These are phyloP conservation scores for Plemyria rubiginata DNA, from an alignment of 2,888 invertebrate species.

Conservation along the genomic window DNA sequence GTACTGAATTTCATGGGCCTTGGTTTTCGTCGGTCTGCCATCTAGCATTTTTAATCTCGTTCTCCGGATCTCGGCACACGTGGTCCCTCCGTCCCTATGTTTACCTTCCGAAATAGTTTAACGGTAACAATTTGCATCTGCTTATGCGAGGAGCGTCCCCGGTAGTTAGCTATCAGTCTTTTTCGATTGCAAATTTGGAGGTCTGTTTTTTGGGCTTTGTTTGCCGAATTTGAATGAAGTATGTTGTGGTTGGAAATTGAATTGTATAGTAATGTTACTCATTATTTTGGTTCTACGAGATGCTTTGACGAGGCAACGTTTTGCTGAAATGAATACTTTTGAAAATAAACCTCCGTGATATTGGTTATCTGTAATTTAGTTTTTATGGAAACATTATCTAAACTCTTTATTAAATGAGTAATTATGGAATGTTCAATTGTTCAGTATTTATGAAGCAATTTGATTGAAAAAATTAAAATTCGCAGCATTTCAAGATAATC, in stretches of 20 bases:
- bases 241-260: constrained; percentile 25
- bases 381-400: too few relatives aligned
- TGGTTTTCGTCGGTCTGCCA: constrained; percentile 73
- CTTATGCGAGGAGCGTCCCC: constrained; percentile 81
- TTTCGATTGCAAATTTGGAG: constrained; percentile 50
- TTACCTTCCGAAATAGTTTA: constrained; percentile 85
- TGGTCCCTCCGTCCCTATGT: constrained; percentile 77
- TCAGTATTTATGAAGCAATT: background rate
- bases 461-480: background rate
- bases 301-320: background rate
- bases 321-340: too few relatives aligned
- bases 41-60: constrained; percentile 84
- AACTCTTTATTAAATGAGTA: background rate
- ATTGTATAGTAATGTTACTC: constrained; percentile 20
- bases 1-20: constrained; percentile 49
- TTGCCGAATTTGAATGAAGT: constrained; percentile 35
- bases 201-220: constrained; percentile 39
- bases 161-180: constrained; percentile 78
- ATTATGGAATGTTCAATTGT: background rate
- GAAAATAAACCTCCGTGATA: too few relatives aligned
- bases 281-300: constrained; percentile 10
- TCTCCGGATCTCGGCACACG: constrained; percentile 75
- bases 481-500: constrained; percentile 49
- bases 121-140: constrained; percentile 84
- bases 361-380: too few relatives aligned